phyloP scores from a whole-genome alignment of 2,113 vertebrate genomes.

The Atractosteus spatula region DNA sequence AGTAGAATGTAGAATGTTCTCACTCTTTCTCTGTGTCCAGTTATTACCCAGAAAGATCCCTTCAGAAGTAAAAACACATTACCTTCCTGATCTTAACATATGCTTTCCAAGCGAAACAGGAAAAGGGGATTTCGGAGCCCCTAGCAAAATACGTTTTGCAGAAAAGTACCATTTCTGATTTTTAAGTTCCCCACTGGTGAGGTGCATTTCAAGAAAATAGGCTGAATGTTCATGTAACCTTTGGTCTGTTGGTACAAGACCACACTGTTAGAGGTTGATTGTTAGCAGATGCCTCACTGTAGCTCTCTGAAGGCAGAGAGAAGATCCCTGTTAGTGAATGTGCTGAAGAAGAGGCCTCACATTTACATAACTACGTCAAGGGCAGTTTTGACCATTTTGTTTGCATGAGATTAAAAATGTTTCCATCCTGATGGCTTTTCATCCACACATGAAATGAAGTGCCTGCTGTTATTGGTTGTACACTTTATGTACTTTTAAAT shows the following conservation, averaged over 20 bases:
- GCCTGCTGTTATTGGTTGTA: too few relatives aligned
- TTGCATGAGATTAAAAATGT: too few relatives aligned
- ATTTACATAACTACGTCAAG: not conserved
- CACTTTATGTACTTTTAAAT: too few relatives aligned
- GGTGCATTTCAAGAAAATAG: constrained; percentile 67
- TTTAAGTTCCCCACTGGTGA: constrained; percentile 62
- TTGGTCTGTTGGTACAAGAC: constrained; percentile 62
- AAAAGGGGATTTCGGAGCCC: constrained; percentile 80
- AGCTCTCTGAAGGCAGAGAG: constrained; percentile 18
- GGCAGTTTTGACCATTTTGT: too few relatives aligned
- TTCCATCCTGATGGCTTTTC: too few relatives aligned
- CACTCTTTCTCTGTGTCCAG: constrained; percentile 14
- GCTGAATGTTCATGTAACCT: constrained; percentile 62
- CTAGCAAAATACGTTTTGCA: constrained; percentile 80
- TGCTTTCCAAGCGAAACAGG: constrained; percentile 86
- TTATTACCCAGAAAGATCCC: constrained; percentile 54
- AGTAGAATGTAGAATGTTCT: not conserved
- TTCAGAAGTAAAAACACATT: constrained; percentile 86
- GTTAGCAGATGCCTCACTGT: constrained; percentile 55
- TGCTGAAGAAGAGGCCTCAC: not conserved
- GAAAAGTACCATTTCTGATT: constrained; percentile 71
- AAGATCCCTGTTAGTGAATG: not conserved
- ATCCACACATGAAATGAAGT: too few relatives aligned
- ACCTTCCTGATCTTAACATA: constrained; percentile 75
- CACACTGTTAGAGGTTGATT: constrained; percentile 62